Base-by-base conservation (phyloP, 2,113 vertebrate species). In the Crotalus viridis region DNA sequence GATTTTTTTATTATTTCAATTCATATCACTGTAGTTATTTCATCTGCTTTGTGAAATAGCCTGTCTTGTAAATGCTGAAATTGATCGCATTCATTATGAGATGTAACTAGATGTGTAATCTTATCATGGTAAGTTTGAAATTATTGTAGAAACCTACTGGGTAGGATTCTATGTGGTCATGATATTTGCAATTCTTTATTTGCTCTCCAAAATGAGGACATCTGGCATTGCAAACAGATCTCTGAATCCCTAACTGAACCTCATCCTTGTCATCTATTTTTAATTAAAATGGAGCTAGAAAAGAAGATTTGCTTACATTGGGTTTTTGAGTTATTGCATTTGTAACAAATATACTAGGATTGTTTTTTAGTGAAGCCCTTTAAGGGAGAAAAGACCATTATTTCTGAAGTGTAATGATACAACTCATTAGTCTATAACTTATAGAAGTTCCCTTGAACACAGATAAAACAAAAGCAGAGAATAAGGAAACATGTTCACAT, bases 331-430 rank as follows among this genome's bases (percentile, higher is more conserved):
- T 10, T 0, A 89, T 57, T 69, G 90, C 92, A 96, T 96, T 94
- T 93, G 94, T 96, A 94, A 89, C 85, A 95, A 96, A 3, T 74
- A 94, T 28, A 59, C 28, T 59, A 22, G 92, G 54, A 61, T 93
- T 90, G 87, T 85, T 87, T 87, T 86, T 91, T 89, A 93, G 64
- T 64, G 88, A 61, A 59, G 43, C 21, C 0, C 56, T 94, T 93
- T 94, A 95, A 95, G 90, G 95, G 64, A 0, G 7, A 39, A 87
- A 93, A 96, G 94, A 93, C 21, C 91, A 96, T 59, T 85, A 91
- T 95, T 96, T 95, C 96, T 91, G 93, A 95, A 95, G 61, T 91
- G 48, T 52, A 94, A 88, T 95, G 90, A 92, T 57, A 89, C 59
- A 94, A 91, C 94, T 89, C 46, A 1, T 2, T 69, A 93, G 69